Percentiles rank a stretch among this genome's conserved stretches.
Evolutionary conservation across 2,888 invertebrate genomes (phyloP).

Genomic region (Trichopria drosophilae): DNA sequence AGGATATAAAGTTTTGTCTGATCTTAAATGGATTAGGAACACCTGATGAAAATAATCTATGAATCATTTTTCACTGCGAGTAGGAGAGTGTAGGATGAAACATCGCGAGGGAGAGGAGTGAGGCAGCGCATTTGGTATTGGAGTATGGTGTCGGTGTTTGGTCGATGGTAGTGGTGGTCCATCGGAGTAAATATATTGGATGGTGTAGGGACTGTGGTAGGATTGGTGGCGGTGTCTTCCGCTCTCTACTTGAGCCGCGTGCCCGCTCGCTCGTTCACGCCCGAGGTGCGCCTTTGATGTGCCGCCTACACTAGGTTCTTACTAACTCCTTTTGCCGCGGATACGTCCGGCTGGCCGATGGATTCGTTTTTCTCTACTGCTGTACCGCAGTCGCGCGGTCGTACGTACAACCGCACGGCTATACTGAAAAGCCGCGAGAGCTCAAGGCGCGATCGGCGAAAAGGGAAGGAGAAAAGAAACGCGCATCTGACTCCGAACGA

Average conservation of each 20-base stretch:
- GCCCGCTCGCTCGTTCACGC: conserved; percentile 56
- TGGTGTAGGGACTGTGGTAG: conserved; percentile 44
- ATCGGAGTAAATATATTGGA: conserved; percentile 53
- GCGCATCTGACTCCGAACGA: no score
- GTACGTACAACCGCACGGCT: conserved; percentile 22
- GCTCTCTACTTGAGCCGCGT: conserved; percentile 56
- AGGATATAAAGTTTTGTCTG: no score
- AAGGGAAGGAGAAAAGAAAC: no score
- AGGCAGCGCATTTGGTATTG: background rate
- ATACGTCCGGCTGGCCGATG: conserved; percentile 34
- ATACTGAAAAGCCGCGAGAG: no score
- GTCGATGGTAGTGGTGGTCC: conserved; percentile 48
- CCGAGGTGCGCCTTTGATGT: conserved; percentile 56
- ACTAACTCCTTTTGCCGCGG: conserved; percentile 45
- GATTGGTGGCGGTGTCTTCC: conserved; percentile 54
- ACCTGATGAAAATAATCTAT: background rate
- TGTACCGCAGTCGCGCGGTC: conserved; percentile 26
- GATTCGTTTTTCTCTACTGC: conserved; percentile 35
- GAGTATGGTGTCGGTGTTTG: conserved; percentile 15
- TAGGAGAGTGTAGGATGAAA: background rate
- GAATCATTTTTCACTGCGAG: background rate
- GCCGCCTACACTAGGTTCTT: conserved; percentile 53
- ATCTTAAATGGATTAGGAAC: conserved; percentile 4
- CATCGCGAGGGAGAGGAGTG: background rate
- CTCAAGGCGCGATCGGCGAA: no score